Conservation (phyloP, 2,888 invertebrate species). For the Leuctra nigra region DNA sequence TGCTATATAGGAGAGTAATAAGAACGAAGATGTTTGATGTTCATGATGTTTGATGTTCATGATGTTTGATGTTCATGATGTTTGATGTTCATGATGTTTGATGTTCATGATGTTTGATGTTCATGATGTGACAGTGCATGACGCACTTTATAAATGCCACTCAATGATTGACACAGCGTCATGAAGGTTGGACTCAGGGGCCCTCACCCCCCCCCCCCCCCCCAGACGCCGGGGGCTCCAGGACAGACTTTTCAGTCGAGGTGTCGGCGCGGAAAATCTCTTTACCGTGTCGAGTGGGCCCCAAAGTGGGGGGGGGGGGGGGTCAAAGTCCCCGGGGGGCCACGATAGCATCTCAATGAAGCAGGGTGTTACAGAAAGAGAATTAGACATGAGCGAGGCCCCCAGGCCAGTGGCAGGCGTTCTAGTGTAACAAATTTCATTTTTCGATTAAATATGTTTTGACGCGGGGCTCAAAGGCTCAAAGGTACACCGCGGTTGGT, state of each 20-base stretch:
- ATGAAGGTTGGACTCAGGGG: too few relatives aligned
- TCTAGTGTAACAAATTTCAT: conserved; percentile 13
- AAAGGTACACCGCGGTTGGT: too few relatives aligned
- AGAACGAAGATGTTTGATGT: too few relatives aligned
- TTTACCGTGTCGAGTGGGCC: background rate
- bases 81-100: too few relatives aligned
- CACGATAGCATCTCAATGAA: background rate
- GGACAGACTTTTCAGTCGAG: background rate
- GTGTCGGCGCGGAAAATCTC: conserved; percentile 14
- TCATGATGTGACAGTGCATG: too few relatives aligned
- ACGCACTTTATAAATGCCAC: too few relatives aligned
- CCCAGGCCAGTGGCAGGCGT: background rate
- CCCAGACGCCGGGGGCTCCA: background rate
- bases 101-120: too few relatives aligned
- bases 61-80: too few relatives aligned
- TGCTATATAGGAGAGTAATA: too few relatives aligned
- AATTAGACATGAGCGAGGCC: conserved; percentile 8
- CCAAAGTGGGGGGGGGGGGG: background rate
- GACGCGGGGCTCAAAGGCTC: background rate
- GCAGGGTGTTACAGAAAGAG: conserved; percentile 12
- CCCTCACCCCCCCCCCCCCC: background rate
- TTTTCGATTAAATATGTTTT: conserved; percentile 11
- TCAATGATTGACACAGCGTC: too few relatives aligned
- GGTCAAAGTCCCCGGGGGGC: background rate
- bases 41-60: too few relatives aligned